phyloP scores from a whole-genome alignment of 2,113 vertebrate genomes.

The Neolamprologus devosi region DNA sequence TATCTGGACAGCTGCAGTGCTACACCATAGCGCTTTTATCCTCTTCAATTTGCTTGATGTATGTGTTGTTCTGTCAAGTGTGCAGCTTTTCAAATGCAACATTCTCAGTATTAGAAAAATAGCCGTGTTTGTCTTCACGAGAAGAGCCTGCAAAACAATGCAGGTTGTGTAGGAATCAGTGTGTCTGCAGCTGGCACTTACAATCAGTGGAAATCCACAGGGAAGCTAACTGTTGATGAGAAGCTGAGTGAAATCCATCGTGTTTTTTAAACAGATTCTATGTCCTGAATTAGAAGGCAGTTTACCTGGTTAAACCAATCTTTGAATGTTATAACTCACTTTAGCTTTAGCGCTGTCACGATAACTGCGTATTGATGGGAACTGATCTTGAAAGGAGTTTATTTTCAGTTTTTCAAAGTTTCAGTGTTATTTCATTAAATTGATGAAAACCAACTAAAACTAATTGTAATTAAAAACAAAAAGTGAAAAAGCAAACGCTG shows the following conservation, averaged over 20 bases:
- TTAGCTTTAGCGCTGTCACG: background rate
- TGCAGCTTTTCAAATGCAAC: background rate
- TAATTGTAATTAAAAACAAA: background rate
- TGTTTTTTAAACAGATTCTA: background rate
- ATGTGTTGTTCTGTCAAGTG: slow-evolving; percentile 29
- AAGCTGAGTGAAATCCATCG: background rate
- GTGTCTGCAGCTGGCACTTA: background rate
- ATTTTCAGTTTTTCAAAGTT: background rate
- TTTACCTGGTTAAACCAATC: background rate
- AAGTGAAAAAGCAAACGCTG: background rate
- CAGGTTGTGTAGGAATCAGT: background rate
- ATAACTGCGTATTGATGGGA: rapidly evolving
- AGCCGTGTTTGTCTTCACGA: background rate
- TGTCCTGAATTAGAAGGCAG: background rate
- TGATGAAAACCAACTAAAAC: background rate
- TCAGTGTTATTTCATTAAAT: background rate
- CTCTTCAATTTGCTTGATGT: slow-evolving; percentile 36
- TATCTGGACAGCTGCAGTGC: slow-evolving; percentile 43
- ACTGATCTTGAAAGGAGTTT: background rate
- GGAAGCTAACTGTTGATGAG: background rate
- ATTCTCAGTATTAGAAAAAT: background rate
- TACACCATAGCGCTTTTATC: slow-evolving; percentile 27
- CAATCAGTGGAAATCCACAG: background rate
- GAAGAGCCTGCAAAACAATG: background rate
- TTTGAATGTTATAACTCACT: background rate